Conservation (phyloP, 2,797 vertebrate genomes). For the Toxotes lorentzi region DNA sequence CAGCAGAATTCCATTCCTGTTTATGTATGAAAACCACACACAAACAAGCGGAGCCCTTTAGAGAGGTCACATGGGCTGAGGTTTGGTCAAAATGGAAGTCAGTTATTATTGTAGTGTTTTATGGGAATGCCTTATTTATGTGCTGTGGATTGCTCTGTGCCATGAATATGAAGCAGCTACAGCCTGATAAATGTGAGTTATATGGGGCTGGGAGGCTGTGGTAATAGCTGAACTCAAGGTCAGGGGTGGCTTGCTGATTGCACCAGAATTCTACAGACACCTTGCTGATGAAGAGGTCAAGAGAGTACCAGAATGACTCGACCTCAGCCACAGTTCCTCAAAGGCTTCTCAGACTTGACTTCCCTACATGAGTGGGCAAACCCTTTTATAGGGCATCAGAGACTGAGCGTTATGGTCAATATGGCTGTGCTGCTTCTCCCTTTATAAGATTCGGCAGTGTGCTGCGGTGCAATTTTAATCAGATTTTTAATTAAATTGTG, state of each 20-base stretch:
- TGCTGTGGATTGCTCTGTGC: slow-evolving; percentile 59
- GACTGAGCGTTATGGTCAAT: slow-evolving; percentile 31
- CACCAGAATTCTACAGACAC: slow-evolving; percentile 20
- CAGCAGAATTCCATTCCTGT: neutral
- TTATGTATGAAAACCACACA: slow-evolving; percentile 44
- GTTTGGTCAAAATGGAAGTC: slow-evolving; percentile 50
- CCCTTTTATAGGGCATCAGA: slow-evolving; percentile 40
- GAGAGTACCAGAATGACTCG: slow-evolving; percentile 30
- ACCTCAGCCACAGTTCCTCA: slow-evolving; percentile 42
- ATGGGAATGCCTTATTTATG: slow-evolving; percentile 75
- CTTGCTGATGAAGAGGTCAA: slow-evolving; percentile 29
- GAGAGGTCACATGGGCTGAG: slow-evolving; percentile 60
- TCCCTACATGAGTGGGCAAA: slow-evolving; percentile 28
- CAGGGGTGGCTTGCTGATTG: slow-evolving; percentile 37
- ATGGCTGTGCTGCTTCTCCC: slow-evolving; percentile 23
- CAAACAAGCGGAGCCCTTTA: slow-evolving; percentile 34
- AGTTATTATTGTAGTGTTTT: slow-evolving; percentile 71
- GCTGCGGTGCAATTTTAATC: slow-evolving; percentile 53
- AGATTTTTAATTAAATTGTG: slow-evolving; percentile 68
- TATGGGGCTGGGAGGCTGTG: slow-evolving; percentile 38
- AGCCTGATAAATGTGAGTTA: slow-evolving; percentile 59
- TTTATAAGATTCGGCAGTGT: slow-evolving; percentile 39
- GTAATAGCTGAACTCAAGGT: slow-evolving; percentile 67
- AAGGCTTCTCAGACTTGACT: slow-evolving; percentile 20
- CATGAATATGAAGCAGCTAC: slow-evolving; percentile 71